Evolutionary conservation across 64 coral and sea anemone genomes (phyloP), one percentile per base, ranked within the genome.

Genomic region (Montipora foliosa): DNA sequence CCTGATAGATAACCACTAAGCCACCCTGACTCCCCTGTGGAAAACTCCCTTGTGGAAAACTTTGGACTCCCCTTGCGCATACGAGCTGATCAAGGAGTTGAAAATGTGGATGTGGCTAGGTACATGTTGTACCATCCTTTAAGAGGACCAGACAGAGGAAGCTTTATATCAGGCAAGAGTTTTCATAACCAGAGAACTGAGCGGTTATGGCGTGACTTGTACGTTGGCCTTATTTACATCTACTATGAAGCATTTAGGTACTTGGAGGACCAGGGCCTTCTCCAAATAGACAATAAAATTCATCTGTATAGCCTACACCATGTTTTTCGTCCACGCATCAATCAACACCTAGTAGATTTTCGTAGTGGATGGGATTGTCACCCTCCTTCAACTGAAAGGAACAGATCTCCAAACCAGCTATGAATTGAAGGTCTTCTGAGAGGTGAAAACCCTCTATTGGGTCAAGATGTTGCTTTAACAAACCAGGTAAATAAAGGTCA

Each of bases 221-320:
- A 75, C 49, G 44, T 47, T 46, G 44, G 44, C 45, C 13, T 44
- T 78, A 49, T 78, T 78, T 47, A 49, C 75, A 78, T 78, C 44
- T 78, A 78, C 46, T 78, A 78, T 47, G 44, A 47, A 46, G 46
- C 75, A 46, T 47, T 78, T 48, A 78, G 1, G 44, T 78, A 78
- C 75, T 78, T 78, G 25, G 75, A 78, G 75, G 75, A 78, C 13
- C 75, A 78, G 75, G 47, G 75, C 12, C 44, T 78, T 46, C 45
- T 78, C 46, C 46, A 78, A 78, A 78, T 78, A 78, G 75, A 78
- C 22, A 78, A 49, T 78, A 14, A 47, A 78, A 5, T 78, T 47
- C 46, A 20, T 78, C 48, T 64, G 4, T 11, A 64, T 64, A 8
- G 60, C 60, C 14, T 64, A 64, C 14, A 16, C 52, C 49, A 57